Evolutionary conservation across 2,888 invertebrate genomes (phyloP), one percentile per base, ranked within the genome.

Genomic region (Drosophila yooni): DNA sequence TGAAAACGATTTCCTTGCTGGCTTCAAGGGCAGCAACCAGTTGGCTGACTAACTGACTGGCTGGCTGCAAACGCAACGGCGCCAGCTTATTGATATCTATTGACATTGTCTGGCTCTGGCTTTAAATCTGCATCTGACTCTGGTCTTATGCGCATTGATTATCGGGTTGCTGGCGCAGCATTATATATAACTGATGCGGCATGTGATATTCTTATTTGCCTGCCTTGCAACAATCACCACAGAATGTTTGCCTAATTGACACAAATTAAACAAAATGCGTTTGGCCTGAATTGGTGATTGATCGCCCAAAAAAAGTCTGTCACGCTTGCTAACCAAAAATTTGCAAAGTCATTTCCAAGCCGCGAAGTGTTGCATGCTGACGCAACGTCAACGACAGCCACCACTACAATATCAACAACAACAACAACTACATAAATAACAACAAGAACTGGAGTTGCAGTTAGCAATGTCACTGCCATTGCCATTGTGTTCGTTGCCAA

Each of bases 1-100:
- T 90, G 86, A 86, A 86, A 90, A 71, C 76, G 88, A 89, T 87
- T 89, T 89, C 79, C 89, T 74, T 81, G 79, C 71, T 34, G 75
- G 68, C 68, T 81, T 81, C 84, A 84, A 85, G 84, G 90, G 72
- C 86, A 74, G 13, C 68, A 58, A 58, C 63, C 74, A 68, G 62
- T 48, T 67, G 53, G 53, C 62, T 60, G 31, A 27, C 58, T 72
- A 54, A 1, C 56, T 60, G 43, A 11, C 58, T 50, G 43, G n/a
- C 56, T 46, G 58, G 27, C 46, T 51, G 66, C 13, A 51, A 70
- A 67, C 31, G 53, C 51, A 64, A 60, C 67, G 90, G 83, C 88
- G 89, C 76, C 87, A 89, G 71, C 74, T 76, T 82, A 83, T 79
- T 74, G 89, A 81, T 75, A 89, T 79, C 70, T 69, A 76, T 70